Conservation (phyloP, 2,113 vertebrate species). For the Cephalopholis sonnerati region DNA sequence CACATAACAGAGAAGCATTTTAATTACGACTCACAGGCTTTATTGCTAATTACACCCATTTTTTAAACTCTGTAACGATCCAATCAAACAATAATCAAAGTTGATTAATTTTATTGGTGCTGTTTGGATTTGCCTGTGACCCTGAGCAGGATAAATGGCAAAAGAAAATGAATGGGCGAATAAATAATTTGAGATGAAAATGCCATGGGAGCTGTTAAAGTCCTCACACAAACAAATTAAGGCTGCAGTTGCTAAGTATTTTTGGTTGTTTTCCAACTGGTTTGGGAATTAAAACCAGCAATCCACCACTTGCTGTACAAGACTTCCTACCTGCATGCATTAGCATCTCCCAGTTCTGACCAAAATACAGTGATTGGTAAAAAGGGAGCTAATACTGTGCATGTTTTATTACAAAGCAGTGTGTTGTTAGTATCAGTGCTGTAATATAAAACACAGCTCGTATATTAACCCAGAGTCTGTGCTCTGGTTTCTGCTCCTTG, state of each 20-base stretch:
- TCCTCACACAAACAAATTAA: not conserved
- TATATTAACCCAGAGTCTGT: not conserved
- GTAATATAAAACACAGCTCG: not conserved
- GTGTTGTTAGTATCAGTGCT: not conserved
- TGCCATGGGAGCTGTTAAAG: not conserved
- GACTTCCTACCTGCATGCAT: not conserved
- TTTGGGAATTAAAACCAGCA: not conserved
- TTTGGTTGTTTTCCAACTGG: not conserved
- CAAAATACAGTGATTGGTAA: not conserved
- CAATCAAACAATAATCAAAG: slow-evolving; percentile 4
- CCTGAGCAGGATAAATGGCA: not conserved
- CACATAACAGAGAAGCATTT: not conserved
- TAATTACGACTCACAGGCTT: not conserved
- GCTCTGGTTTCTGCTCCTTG: not conserved
- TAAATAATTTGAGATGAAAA: not conserved
- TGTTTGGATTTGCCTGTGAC: not conserved
- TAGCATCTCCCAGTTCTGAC: not conserved
- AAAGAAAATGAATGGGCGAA: not conserved
- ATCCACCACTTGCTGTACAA: too few species aligned
- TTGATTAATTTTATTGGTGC: not conserved
- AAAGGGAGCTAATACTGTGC: not conserved
- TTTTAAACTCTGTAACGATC: not conserved
- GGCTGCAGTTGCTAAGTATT: too few species aligned
- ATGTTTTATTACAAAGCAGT: not conserved
- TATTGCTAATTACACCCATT: not conserved